Percentiles rank a stretch among this genome's conserved stretches.
Conservation (phyloP, 2,113 vertebrate genomes). For the Agapornis roseicollis region DNA sequence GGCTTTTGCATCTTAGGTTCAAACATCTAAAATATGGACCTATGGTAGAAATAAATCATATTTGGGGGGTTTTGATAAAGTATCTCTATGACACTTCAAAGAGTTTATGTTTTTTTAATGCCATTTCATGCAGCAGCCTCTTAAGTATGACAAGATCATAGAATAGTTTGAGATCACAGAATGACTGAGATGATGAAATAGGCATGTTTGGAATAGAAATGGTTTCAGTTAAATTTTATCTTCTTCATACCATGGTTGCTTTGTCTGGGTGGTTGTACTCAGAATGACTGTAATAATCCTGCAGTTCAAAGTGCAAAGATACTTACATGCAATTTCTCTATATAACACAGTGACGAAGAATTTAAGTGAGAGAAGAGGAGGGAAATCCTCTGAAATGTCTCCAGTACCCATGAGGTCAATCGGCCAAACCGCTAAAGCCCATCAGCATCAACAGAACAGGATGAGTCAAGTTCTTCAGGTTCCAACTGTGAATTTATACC, state of each 20-base stretch:
- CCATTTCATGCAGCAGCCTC: background rate
- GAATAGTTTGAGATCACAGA: background rate
- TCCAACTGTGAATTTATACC: slow-evolving; percentile 89
- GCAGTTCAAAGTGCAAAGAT: background rate
- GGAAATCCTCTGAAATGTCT: slow-evolving; percentile 89
- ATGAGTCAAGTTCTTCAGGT: slow-evolving; percentile 94
- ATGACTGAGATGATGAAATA: background rate
- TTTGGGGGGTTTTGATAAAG: background rate
- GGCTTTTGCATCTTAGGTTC: background rate
- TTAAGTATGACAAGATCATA: background rate
- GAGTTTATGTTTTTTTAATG: background rate
- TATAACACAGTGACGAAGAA: slow-evolving; percentile 92
- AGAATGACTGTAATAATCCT: background rate
- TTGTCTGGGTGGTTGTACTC: background rate
- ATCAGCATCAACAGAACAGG: slow-evolving; percentile 85
- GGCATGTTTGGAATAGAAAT: background rate
- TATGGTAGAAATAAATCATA: background rate
- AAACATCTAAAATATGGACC: background rate
- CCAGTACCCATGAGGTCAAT: slow-evolving; percentile 86
- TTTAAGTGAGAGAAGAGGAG: slow-evolving; percentile 86
- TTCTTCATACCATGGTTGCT: background rate
- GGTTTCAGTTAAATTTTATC: background rate
- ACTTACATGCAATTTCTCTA: background rate
- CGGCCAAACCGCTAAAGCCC: slow-evolving; percentile 78
- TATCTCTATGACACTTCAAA: background rate